Conservation (phyloP, 2,888 invertebrate genomes). For the Synergus itoensis region DNA sequence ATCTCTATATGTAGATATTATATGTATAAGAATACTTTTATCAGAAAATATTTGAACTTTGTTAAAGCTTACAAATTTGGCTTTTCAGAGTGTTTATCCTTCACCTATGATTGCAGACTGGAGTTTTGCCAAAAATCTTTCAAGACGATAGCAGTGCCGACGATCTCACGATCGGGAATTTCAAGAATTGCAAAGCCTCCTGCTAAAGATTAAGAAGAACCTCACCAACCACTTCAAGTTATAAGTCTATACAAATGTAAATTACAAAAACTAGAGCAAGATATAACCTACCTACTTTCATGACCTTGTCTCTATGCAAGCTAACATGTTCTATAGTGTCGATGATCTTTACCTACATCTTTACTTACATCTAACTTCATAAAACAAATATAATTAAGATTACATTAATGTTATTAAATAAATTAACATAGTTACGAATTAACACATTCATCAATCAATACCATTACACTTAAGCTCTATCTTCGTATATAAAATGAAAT, state of each 20-base stretch:
- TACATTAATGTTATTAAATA: too few relatives aligned
- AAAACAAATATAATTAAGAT: neutral
- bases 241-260: neutral
- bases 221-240: constrained; percentile 7
- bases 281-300: neutral
- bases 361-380: neutral
- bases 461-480: neutral
- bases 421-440: neutral
- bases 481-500: neutral
- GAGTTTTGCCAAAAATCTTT: constrained; percentile 25
- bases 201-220: constrained; percentile 3
- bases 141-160: neutral
- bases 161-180: constrained; percentile 16
- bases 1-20: too few relatives aligned
- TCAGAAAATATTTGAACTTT: neutral
- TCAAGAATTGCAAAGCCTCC: constrained; percentile 22
- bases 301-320: neutral
- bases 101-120: constrained; percentile 15
- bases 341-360: constrained; percentile 7
- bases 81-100: neutral
- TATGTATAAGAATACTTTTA: too few relatives aligned
- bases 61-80: neutral
- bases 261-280: constrained; percentile 3
- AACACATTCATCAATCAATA: neutral
- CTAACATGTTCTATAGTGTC: neutral